Base-by-base conservation (phyloP, 2,888 invertebrate species). In the Galerucella pusilla region DNA sequence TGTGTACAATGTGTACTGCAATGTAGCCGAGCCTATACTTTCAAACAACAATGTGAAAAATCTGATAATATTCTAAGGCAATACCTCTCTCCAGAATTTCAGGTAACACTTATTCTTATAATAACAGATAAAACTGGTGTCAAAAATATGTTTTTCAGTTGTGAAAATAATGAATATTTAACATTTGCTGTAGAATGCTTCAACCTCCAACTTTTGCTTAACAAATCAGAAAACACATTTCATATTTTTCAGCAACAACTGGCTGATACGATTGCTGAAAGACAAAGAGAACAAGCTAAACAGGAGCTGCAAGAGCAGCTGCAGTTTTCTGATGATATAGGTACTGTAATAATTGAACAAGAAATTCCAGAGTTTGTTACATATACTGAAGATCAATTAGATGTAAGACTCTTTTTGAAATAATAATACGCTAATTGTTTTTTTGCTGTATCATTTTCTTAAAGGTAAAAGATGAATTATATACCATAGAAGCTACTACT, bases 1-100 rank as follows among this genome's bases (percentile, higher is more conserved):
- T 90, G 90, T 78, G 88, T 89, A n/a, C 89, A 89, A 80, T 90
- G 90, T 80, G 88, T 89, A 49, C 80, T 89, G 10, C 89, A 89
- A 81, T 88, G 89, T 75, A 89, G 89, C 79, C 83, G 89, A 75
- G 88, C 89, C 2, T 89, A 89, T 79, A 88, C 89, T 35, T 90
- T 90, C 79, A 89, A 89, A 81, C 88, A 89, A 79, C 86, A 87
- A 80, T 89, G 89, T 78, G 88, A 88, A 83, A 88, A 87, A 80
- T 88, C 89, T 0, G 88, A 89, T 78, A 82, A 81, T 65, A 88
- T 87, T 64, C 82, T 89, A 57, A 84, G 86, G 57, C 85, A 86
- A 73, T 88, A 87, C 77, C 77, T 87, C 20, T 86, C 85, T 65
- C 82, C 85, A 20, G 88, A 88, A 80, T 88, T 88, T 84, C 88